A percentile compares a stretch with the other conserved stretches of the same genome.
phyloP scores from a whole-genome alignment of 2,113 vertebrate species.

The Tor tambroides region DNA sequence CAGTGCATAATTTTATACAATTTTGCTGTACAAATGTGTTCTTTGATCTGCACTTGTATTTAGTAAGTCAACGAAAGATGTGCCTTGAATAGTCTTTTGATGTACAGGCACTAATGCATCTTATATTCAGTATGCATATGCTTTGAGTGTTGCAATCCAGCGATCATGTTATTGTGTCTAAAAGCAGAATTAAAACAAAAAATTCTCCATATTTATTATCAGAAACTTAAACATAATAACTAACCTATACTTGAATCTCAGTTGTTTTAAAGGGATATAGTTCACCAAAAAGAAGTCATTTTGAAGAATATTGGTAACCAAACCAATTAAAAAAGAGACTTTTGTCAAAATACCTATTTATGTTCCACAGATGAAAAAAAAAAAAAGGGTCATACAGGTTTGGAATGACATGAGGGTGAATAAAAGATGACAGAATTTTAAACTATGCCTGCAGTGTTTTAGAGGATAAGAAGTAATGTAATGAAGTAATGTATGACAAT shows the following conservation, averaged over 20 bases:
- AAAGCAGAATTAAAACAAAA: neutral
- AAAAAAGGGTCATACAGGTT: too few relatives aligned
- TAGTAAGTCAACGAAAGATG: neutral
- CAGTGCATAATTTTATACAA: conserved; percentile 13
- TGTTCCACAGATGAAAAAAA: too few relatives aligned
- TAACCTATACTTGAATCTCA: neutral
- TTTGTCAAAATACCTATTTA: too few relatives aligned
- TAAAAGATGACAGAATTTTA: too few relatives aligned
- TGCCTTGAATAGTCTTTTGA: neutral
- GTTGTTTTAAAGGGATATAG: neutral
- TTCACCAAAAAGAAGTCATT: neutral
- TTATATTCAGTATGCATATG: neutral
- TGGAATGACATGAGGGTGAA: neutral
- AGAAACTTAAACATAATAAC: neutral
- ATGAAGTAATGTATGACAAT: neutral
- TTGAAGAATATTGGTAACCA: neutral
- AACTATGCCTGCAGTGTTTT: neutral
- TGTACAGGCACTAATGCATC: neutral
- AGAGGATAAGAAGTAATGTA: neutral
- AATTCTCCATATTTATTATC: neutral
- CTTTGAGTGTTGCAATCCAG: neutral
- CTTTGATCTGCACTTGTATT: neutral
- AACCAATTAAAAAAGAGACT: neutral
- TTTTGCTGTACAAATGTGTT: neutral
- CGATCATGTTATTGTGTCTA: neutral